These are phyloP conservation scores for Ctenochaetus hawaiiensis DNA, from an alignment of 2,797 vertebrate genomes.

Conservation along the genomic window DNA sequence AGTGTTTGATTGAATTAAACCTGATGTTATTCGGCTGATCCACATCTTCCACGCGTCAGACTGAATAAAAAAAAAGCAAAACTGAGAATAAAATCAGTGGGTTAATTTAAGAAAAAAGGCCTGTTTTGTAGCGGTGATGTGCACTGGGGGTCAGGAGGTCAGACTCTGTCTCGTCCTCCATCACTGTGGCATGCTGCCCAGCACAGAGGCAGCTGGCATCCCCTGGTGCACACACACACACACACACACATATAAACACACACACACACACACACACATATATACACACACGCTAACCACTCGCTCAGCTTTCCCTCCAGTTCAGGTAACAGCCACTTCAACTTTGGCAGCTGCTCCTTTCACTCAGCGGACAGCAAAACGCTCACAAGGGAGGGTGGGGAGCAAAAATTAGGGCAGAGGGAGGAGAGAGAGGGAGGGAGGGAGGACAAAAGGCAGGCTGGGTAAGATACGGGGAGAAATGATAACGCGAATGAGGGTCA, in stretches of 20 bases:
- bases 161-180: slow-evolving; percentile 53
- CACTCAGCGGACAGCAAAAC: slow-evolving; percentile 60
- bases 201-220: slow-evolving; percentile 60
- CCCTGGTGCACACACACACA: slow-evolving; percentile 38
- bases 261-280: slow-evolving; percentile 22
- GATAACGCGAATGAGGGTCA: background rate
- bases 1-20: slow-evolving; percentile 24
- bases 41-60: background rate
- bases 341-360: slow-evolving; percentile 75
- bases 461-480: background rate
- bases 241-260: slow-evolving; percentile 5
- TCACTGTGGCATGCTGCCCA: slow-evolving; percentile 51
- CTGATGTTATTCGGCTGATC: background rate
- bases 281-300: slow-evolving; percentile 11
- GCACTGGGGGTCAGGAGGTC: slow-evolving; percentile 46
- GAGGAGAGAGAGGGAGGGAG: background rate
- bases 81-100: accelerated
- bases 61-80: background rate
- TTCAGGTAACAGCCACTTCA: slow-evolving; percentile 73
- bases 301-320: slow-evolving; percentile 29
- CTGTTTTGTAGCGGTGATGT: slow-evolving; percentile 23
- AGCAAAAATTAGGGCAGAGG: too few species aligned
- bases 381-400: background rate
- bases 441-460: background rate
- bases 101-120: background rate